Evolutionary conservation across 2,888 invertebrate genomes (phyloP).

Genomic region (Slavum lentiscoides): DNA sequence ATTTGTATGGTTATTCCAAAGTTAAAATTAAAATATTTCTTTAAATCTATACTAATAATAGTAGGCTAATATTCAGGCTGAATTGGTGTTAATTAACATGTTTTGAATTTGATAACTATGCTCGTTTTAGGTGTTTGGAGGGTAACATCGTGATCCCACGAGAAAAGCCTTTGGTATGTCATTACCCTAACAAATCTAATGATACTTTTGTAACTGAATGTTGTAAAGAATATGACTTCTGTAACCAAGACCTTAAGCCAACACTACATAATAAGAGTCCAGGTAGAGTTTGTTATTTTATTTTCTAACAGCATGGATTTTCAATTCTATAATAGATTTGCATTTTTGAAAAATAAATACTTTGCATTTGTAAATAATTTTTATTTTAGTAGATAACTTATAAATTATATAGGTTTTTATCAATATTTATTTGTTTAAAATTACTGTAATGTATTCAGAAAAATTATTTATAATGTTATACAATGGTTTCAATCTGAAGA

Average conservation of each 20-base stretch:
- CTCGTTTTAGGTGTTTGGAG: conserved; percentile 73
- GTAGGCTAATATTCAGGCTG: conserved; percentile 23
- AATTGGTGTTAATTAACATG: conserved; percentile 43
- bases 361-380: neutral
- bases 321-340: neutral
- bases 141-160: conserved; percentile 73
- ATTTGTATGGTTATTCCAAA: conserved; percentile 6
- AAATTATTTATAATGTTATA: neutral
- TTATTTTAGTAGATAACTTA: neutral
- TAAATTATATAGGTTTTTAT: neutral
- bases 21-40: neutral
- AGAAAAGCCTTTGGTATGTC: conserved; percentile 81
- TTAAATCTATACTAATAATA: conserved; percentile 9
- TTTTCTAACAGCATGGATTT: conserved; percentile 48
- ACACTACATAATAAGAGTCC: conserved; percentile 57
- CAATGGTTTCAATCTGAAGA: neutral
- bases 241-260: conserved; percentile 66
- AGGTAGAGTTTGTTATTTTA: conserved; percentile 45
- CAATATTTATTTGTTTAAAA: neutral
- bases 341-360: conserved; percentile 15
- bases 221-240: conserved; percentile 78
- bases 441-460: neutral
- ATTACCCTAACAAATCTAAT: conserved; percentile 74
- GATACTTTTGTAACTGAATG: conserved; percentile 78
- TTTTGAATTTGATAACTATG: conserved; percentile 53